Conservation (phyloP, 2,888 invertebrate species). For the Onthophagus sagittarius region DNA sequence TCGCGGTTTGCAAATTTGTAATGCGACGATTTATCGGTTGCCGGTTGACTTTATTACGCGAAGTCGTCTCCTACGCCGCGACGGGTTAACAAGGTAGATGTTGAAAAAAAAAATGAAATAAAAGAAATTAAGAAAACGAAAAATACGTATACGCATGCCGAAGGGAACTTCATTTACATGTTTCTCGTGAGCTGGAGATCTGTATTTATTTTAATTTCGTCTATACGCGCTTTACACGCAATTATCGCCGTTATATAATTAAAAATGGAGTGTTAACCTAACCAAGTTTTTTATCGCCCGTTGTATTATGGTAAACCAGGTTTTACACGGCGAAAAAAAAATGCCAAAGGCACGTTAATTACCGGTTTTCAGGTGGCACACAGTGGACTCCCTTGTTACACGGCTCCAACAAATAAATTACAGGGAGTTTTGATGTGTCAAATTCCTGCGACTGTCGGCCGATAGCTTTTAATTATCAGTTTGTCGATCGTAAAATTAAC, state of each 20-base stretch:
- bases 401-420: not conserved
- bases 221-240: not conserved
- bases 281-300: not conserved
- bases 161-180: not conserved
- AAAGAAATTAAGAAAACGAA: not conserved
- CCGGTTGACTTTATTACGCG: not conserved
- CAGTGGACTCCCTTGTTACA: not conserved
- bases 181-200: not conserved
- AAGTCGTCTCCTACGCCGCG: not conserved
- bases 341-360: not conserved
- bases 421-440: not conserved
- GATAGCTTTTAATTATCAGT: not conserved
- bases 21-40: slow-evolving; percentile 19
- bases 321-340: not conserved
- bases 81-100: not conserved
- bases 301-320: not conserved
- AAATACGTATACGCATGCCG: not conserved
- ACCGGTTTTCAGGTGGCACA: not conserved
- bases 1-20: slow-evolving; percentile 19
- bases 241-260: not conserved
- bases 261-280: not conserved
- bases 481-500: not conserved
- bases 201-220: not conserved
- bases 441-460: not conserved
- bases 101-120: not conserved